Percentiles rank a stretch among this genome's conserved stretches.
These are phyloP conservation scores for Drosophila virilis DNA, from an alignment of 1,140 invertebrate species.

Conservation along the genomic window DNA sequence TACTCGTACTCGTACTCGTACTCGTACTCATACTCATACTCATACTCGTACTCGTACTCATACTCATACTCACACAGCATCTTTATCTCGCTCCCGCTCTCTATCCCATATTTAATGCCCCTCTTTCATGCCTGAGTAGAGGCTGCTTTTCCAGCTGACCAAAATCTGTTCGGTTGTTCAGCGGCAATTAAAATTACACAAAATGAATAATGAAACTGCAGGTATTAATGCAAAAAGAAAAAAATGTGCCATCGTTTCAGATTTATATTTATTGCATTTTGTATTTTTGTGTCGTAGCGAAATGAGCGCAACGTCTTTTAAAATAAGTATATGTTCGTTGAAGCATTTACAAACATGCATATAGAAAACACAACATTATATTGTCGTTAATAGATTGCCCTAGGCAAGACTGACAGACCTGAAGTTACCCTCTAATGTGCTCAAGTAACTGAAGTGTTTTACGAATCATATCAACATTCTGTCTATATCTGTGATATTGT, in stretches of 20 bases:
- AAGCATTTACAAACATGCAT: background rate
- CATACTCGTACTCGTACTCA: too few species aligned
- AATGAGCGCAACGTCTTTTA: slow-evolving; percentile 29
- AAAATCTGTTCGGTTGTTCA: background rate
- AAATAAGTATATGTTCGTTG: slow-evolving; percentile 6
- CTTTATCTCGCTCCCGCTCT: background rate
- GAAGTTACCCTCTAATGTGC: background rate
- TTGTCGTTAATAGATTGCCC: slow-evolving; percentile 27
- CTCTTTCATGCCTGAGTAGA: background rate
- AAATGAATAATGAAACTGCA: slow-evolving; percentile 30
- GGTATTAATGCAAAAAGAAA: slow-evolving; percentile 21
- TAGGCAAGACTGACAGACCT: background rate
- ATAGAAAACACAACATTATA: slow-evolving; percentile 16
- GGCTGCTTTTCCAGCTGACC: background rate
- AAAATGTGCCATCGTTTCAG: background rate
- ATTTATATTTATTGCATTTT: slow-evolving; percentile 48
- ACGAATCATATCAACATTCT: too few species aligned
- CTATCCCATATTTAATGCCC: background rate
- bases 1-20: too few species aligned
- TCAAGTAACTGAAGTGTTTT: background rate
- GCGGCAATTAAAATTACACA: slow-evolving; percentile 40
- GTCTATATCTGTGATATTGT: too few species aligned
- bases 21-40: too few species aligned
- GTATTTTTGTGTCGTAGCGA: slow-evolving; percentile 32
- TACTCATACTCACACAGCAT: background rate